Evolutionary conservation across 2,888 invertebrate species (phyloP).

Genomic region (Acronicta leporina): DNA sequence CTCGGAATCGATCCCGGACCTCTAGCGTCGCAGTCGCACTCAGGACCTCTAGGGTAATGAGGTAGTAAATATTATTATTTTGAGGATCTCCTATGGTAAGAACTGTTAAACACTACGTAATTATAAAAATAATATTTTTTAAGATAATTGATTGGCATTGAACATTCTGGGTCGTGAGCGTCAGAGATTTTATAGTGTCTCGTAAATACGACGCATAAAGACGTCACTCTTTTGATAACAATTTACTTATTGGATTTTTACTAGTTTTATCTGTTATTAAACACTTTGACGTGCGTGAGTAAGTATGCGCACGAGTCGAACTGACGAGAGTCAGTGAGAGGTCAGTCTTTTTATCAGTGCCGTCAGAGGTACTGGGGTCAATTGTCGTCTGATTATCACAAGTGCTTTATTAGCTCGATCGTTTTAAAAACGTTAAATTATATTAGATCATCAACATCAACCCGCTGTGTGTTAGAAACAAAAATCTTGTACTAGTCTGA

Average conservation of each 20-base stretch:
- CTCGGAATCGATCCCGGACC: too few relatives aligned
- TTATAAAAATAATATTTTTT: too few relatives aligned
- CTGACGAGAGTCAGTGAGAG: constrained; percentile 39
- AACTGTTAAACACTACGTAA: too few relatives aligned
- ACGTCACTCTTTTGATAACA: constrained; percentile 18
- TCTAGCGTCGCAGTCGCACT: too few relatives aligned
- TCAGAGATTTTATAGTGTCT: too few relatives aligned
- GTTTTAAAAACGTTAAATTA: constrained; percentile 22
- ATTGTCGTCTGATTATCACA: constrained; percentile 74
- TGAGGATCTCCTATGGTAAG: too few relatives aligned
- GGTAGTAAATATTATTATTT: too few relatives aligned
- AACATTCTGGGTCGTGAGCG: too few relatives aligned
- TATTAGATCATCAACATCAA: constrained; percentile 17
- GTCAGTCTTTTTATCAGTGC: constrained; percentile 73
- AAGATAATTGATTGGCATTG: too few relatives aligned
- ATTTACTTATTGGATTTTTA: background rate
- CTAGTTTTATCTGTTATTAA: constrained; percentile 25
- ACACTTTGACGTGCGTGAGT: constrained; percentile 4
- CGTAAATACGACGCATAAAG: background rate
- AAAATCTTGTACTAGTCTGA: background rate
- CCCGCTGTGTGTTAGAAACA: constrained; percentile 5
- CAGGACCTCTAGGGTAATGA: too few relatives aligned
- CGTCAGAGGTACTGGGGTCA: constrained; percentile 69
- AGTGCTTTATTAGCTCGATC: constrained; percentile 58
- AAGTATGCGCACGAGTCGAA: constrained; percentile 40